Conservation (phyloP, 2,888 invertebrate species). For the Anoplius nigerrimus region DNA sequence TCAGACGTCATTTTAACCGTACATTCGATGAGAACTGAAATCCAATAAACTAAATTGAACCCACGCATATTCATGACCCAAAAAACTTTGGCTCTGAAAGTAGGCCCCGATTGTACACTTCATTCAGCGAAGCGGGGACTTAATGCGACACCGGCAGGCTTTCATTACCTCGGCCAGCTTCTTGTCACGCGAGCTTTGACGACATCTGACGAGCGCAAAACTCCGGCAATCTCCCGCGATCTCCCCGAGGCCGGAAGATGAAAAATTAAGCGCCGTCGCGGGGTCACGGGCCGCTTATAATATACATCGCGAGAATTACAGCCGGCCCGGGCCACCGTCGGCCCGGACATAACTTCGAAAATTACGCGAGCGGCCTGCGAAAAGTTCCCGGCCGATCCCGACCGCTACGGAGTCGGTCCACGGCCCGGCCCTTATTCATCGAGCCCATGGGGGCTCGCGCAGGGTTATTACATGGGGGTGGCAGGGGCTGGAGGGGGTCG, state of each 20-base stretch:
- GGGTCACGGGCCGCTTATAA: slow-evolving; percentile 57
- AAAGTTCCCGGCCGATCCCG: slow-evolving; percentile 55
- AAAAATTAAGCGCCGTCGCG: slow-evolving; percentile 26
- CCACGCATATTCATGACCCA: too few species aligned
- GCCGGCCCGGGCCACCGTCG: slow-evolving; percentile 35
- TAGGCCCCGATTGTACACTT: too few species aligned
- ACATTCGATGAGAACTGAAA: too few species aligned
- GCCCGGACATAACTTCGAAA: slow-evolving; percentile 57
- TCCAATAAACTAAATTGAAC: too few species aligned
- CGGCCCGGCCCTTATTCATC: slow-evolving; percentile 66
- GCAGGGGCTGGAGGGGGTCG: slow-evolving; percentile 28
- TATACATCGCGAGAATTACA: slow-evolving; percentile 57
- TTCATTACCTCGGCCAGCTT: too few species aligned
- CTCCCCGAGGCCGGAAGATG: slow-evolving; percentile 17
- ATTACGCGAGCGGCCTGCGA: slow-evolving; percentile 58
- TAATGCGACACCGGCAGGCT: too few species aligned
- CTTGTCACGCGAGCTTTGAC: too few species aligned
- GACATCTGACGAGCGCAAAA: too few species aligned
- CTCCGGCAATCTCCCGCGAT: not conserved
- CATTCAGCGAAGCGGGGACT: too few species aligned
- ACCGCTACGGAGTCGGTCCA: slow-evolving; percentile 65
- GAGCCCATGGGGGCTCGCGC: slow-evolving; percentile 57
- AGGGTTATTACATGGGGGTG: slow-evolving; percentile 52
- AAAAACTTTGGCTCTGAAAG: too few species aligned
- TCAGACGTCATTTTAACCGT: too few species aligned